phyloP scores from a whole-genome alignment of 2,888 invertebrate genomes.

The Microplitis manilae region DNA sequence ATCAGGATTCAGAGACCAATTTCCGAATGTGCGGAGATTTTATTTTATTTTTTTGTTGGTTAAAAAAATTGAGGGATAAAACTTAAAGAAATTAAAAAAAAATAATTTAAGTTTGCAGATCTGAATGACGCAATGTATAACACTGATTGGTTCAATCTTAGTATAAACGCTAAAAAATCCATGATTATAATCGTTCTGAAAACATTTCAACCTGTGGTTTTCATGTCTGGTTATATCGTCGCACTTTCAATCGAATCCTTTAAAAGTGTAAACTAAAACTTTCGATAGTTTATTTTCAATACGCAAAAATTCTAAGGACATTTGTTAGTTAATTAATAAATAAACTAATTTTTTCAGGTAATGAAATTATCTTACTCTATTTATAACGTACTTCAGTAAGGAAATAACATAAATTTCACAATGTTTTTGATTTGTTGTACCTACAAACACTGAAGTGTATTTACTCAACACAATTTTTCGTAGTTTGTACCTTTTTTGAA shows the following conservation, averaged over 20 bases:
- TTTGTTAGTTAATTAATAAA: neutral
- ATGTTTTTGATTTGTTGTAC: neutral
- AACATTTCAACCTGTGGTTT: constrained; percentile 20
- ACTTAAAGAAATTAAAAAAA: neutral
- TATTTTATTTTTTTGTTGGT: too few species aligned
- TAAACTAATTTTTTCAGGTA: neutral
- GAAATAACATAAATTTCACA: neutral
- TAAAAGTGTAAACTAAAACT: neutral
- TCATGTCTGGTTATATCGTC: constrained; percentile 17
- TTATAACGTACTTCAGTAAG: constrained; percentile 6
- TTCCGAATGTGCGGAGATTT: too few species aligned
- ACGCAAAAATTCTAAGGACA: neutral
- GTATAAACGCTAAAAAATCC: neutral
- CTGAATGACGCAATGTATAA: neutral
- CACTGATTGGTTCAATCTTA: constrained; percentile 23
- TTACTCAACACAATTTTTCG: too few species aligned
- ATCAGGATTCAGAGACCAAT: too few species aligned
- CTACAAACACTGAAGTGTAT: too few species aligned
- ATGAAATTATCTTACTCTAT: constrained; percentile 8
- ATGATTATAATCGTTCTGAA: constrained; percentile 19
- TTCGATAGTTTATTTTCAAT: neutral
- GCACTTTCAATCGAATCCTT: constrained; percentile 20
- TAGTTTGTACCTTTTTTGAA: too few species aligned
- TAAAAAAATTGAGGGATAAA: too few species aligned
- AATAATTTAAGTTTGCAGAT: constrained; percentile 5